Conservation (phyloP, 2,888 invertebrate genomes). For the Perithous albicinctus region DNA sequence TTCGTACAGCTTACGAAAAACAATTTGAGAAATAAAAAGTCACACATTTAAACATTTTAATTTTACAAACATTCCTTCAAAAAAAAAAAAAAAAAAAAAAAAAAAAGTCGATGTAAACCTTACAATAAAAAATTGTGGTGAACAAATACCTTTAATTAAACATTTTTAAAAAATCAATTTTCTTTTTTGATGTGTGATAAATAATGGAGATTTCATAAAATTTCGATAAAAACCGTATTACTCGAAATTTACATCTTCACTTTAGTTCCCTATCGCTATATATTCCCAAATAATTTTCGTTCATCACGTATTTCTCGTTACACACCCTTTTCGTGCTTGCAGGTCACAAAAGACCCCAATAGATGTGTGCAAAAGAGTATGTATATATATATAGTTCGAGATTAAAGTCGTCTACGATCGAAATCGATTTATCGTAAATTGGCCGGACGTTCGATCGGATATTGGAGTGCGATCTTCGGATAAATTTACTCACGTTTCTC, state of each 20-base stretch:
- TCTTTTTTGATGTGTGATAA: no score
- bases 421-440: constrained; percentile 59
- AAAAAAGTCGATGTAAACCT: no score
- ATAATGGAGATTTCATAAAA: neutral
- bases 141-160: no score
- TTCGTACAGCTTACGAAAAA: no score
- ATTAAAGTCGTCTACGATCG: constrained; percentile 16
- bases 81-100: no score
- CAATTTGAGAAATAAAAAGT: no score
- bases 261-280: neutral
- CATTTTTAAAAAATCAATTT: no score
- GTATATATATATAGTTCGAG: neutral
- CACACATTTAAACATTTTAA: no score
- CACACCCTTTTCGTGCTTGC: neutral
- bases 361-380: neutral
- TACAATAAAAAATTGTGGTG: no score
- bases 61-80: no score
- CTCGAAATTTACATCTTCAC: neutral
- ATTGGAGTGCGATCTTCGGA: constrained; percentile 56
- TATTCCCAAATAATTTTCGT: constrained; percentile 15
- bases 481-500: constrained; percentile 50
- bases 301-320: constrained; percentile 34
- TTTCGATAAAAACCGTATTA: neutral
- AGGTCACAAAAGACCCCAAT: neutral
- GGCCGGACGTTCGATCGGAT: constrained; percentile 50